Evolutionary conservation across 2,797 vertebrate species (phyloP).

Genomic region (Crocidura indochinensis): DNA sequence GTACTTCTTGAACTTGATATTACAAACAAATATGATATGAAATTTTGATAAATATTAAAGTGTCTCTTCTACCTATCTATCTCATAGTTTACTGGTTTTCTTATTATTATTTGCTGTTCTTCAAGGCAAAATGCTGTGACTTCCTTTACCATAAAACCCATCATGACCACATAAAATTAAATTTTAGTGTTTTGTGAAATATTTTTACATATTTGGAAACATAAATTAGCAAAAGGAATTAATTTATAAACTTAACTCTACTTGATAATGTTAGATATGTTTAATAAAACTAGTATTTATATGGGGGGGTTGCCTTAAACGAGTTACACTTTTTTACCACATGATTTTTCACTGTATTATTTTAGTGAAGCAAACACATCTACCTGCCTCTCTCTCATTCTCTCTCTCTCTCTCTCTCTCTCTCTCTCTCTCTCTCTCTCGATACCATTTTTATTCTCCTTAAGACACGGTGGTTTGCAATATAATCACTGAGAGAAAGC

Average conservation of each 20-base stretch:
- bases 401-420: no score
- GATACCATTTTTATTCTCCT: no score
- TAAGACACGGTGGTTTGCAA: no score
- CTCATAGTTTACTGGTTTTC: neutral
- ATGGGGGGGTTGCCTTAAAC: constrained; percentile 25
- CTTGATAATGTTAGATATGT: neutral
- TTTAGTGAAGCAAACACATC: no score
- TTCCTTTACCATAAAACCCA: neutral
- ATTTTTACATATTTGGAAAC: constrained; percentile 42
- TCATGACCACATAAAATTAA: neutral
- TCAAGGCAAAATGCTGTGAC: neutral
- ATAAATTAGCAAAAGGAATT: constrained; percentile 45
- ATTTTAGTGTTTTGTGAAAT: constrained; percentile 52
- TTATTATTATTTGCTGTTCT: neutral
- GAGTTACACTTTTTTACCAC: neutral
- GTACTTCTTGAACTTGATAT: neutral
- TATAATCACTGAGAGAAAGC: no score
- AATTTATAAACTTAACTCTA: constrained; percentile 52
- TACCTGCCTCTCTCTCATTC: no score
- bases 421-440: no score
- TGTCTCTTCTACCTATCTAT: neutral
- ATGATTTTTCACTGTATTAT: no score
- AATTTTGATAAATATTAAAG: neutral
- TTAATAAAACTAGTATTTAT: constrained; percentile 13
- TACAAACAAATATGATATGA: neutral